phyloP scores from a whole-genome alignment of 2,888 invertebrate genomes.

The Geophilus truncorum region DNA sequence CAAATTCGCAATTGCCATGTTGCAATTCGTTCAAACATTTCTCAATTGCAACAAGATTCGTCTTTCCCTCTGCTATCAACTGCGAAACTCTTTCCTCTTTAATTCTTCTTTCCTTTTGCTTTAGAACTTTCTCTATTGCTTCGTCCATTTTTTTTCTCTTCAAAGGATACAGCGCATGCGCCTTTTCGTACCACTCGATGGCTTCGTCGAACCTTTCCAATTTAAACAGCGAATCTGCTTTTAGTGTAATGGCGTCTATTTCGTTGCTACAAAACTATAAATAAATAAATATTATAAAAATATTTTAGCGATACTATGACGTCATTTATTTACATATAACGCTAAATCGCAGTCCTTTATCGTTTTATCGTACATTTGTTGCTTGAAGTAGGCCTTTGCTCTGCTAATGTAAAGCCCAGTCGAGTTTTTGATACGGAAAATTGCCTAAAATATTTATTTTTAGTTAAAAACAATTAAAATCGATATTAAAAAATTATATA shows the following conservation, averaged over 20 bases:
- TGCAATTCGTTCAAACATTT: background rate
- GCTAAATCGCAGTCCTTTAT: background rate
- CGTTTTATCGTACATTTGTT: background rate
- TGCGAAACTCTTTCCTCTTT: background rate
- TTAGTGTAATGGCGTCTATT: background rate
- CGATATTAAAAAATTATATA: background rate
- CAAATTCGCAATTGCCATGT: background rate
- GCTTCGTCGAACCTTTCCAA: background rate
- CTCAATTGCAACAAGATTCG: background rate
- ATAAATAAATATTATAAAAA: background rate
- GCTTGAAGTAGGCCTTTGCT: background rate
- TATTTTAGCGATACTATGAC: background rate
- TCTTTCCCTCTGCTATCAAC: background rate
- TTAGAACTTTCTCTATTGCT: background rate
- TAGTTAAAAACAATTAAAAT: background rate
- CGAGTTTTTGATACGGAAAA: background rate
- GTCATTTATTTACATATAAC: background rate
- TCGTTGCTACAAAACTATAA: background rate
- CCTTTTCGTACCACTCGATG: background rate
- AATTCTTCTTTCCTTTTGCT: background rate
- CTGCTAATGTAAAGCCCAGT: background rate
- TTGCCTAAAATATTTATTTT: background rate
- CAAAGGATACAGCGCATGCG: background rate
- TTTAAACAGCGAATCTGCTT: background rate
- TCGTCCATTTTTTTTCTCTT: background rate